Percentiles rank a stretch among this genome's conserved stretches.
These are phyloP conservation scores for Camelus bactrianus DNA, from an alignment of 2,113 vertebrate genomes.

Conservation along the genomic window DNA sequence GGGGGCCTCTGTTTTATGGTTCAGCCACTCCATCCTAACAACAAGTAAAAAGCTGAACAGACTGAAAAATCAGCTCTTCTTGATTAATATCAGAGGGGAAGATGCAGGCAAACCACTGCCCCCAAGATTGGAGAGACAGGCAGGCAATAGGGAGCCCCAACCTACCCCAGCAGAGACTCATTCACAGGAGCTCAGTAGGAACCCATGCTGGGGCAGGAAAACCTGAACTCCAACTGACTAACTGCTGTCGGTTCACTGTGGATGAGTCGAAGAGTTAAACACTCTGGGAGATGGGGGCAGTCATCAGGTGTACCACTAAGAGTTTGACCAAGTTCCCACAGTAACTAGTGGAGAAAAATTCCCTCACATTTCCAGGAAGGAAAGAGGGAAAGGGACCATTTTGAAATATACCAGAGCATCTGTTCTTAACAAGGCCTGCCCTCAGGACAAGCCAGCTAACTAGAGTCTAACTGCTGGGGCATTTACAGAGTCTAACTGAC, in stretches of 20 bases:
- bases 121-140: neutral
- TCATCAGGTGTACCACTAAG: neutral
- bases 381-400: neutral
- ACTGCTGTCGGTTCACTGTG: neutral
- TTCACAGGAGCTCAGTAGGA: neutral
- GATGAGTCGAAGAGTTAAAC: neutral
- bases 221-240: neutral
- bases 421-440: neutral
- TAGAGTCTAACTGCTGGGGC: neutral
- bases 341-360: neutral
- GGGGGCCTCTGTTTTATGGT: neutral
- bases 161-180: neutral
- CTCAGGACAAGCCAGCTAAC: neutral
- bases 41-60: neutral
- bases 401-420: neutral
- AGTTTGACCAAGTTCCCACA: neutral
- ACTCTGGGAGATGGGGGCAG: neutral
- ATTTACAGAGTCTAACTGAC: neutral
- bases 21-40: neutral
- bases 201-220: neutral
- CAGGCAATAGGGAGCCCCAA: neutral
- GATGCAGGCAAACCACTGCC: neutral
- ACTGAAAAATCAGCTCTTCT: neutral
- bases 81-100: neutral
- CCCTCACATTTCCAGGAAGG: neutral